Conservation (phyloP, 2,797 vertebrate genomes). For the Semaprochilodus insignis region DNA sequence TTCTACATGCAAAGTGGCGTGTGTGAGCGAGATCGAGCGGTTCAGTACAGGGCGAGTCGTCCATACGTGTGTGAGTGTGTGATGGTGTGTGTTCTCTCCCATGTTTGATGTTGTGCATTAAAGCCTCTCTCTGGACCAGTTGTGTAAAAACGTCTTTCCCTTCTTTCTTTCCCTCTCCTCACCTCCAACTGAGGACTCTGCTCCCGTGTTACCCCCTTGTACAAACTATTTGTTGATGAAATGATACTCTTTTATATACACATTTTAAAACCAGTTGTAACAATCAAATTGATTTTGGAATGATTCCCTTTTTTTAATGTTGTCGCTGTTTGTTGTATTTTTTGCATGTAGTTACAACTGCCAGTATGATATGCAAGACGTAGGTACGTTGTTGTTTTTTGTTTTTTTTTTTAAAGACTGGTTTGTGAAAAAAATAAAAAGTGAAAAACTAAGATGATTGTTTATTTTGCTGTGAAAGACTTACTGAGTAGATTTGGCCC, state of each 20-base stretch:
- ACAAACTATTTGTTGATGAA: slow-evolving; percentile 64
- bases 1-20: slow-evolving; percentile 56
- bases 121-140: slow-evolving; percentile 45
- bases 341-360: slow-evolving; percentile 89
- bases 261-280: slow-evolving; percentile 53
- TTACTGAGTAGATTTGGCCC: not conserved
- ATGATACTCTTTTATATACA: slow-evolving; percentile 63
- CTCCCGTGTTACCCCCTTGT: slow-evolving; percentile 62
- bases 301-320: slow-evolving; percentile 46
- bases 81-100: slow-evolving; percentile 14
- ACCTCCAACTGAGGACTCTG: slow-evolving; percentile 27
- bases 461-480: slow-evolving; percentile 29
- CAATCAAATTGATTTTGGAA: slow-evolving; percentile 28
- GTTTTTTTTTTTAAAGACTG: slow-evolving; percentile 78
- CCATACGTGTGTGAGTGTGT: slow-evolving; percentile 20
- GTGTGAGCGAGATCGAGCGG: not conserved
- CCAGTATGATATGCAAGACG: slow-evolving; percentile 90
- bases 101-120: slow-evolving; percentile 53
- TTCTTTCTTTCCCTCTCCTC: slow-evolving; percentile 10
- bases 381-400: slow-evolving; percentile 81
- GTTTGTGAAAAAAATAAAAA: slow-evolving; percentile 73
- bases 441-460: slow-evolving; percentile 54
- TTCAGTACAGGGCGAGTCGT: slow-evolving; percentile 17
- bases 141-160: slow-evolving; percentile 20
- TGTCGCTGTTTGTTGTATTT: slow-evolving; percentile 72